These are phyloP conservation scores for Notocelia uddmanniana DNA, from an alignment of 2,888 invertebrate species.

Conservation along the genomic window DNA sequence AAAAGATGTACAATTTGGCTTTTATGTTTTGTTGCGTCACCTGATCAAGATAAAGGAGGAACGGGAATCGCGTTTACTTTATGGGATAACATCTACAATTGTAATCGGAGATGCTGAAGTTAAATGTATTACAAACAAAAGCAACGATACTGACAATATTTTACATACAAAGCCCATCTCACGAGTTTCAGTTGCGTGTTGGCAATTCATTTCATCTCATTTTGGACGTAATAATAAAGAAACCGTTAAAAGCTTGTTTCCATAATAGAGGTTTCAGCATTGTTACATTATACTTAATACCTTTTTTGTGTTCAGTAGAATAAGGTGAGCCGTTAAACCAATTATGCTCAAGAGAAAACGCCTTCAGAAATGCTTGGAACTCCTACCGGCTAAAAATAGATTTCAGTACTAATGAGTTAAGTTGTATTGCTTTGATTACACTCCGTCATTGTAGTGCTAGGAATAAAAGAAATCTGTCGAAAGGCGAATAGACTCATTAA, in stretches of 20 bases:
- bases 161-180: background rate
- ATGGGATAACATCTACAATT: slow-evolving; percentile 30
- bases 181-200: background rate
- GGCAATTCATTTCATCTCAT: background rate
- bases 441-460: background rate
- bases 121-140: slow-evolving; percentile 21
- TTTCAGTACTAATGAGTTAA: background rate
- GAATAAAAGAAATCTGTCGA: background rate
- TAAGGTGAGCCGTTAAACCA: slow-evolving; percentile 12
- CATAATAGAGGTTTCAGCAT: slow-evolving; percentile 23
- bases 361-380: background rate
- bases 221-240: slow-evolving; percentile 8
- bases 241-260: slow-evolving; percentile 8
- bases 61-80: slow-evolving; percentile 53
- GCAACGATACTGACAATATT: background rate
- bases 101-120: slow-evolving; percentile 31
- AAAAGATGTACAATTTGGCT: slow-evolving; percentile 80
- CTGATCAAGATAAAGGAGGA: slow-evolving; percentile 71
- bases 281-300: slow-evolving; percentile 19
- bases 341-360: slow-evolving; percentile 14
- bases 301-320: slow-evolving; percentile 14
- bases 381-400: background rate
- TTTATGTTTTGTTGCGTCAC: slow-evolving; percentile 79
- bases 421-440: slow-evolving; percentile 3
- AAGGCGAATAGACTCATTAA: background rate